These are phyloP conservation scores for Acanthopagrus latus DNA, from an alignment of 2,797 vertebrate genomes.

Conservation along the genomic window DNA sequence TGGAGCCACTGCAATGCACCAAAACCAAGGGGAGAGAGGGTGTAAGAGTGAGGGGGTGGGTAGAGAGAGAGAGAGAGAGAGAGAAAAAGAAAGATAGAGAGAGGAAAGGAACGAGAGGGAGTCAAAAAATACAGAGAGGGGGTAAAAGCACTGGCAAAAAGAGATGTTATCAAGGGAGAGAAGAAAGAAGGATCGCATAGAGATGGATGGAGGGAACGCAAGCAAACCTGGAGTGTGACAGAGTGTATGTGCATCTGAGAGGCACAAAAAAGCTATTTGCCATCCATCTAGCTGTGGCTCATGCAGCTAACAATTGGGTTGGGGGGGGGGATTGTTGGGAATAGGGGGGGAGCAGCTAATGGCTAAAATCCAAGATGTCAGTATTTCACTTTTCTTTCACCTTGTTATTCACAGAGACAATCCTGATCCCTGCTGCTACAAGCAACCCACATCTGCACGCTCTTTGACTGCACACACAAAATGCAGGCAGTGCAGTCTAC, in stretches of 20 bases:
- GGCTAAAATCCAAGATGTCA: constrained; percentile 60
- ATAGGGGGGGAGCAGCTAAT: neutral
- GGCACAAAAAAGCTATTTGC: constrained; percentile 47
- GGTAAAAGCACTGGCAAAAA: constrained; percentile 52
- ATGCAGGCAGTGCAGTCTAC: constrained; percentile 47
- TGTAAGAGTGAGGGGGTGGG: constrained; percentile 78
- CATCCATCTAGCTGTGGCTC: constrained; percentile 70
- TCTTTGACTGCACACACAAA: constrained; percentile 45
- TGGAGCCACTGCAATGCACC: constrained; percentile 88
- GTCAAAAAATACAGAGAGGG: constrained; percentile 66
- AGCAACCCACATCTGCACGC: constrained; percentile 46
- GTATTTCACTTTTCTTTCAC: constrained; percentile 60
- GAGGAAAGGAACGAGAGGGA: constrained; percentile 61
- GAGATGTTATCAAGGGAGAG: constrained; percentile 45
- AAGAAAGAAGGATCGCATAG: constrained; percentile 35
- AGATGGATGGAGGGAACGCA: constrained; percentile 34
- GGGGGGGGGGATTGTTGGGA: constrained; percentile 6
- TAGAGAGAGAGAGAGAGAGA: constrained; percentile 62
- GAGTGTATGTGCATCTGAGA: constrained; percentile 13
- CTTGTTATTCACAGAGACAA: constrained; percentile 59
- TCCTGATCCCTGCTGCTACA: constrained; percentile 45
- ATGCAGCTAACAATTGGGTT: constrained; percentile 43
- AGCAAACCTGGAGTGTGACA: constrained; percentile 45
- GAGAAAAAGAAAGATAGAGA: constrained; percentile 53
- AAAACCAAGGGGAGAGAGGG: constrained; percentile 85